Evolutionary conservation across 2,888 invertebrate genomes (phyloP).

Genomic region (Falcaria lacertinaria): DNA sequence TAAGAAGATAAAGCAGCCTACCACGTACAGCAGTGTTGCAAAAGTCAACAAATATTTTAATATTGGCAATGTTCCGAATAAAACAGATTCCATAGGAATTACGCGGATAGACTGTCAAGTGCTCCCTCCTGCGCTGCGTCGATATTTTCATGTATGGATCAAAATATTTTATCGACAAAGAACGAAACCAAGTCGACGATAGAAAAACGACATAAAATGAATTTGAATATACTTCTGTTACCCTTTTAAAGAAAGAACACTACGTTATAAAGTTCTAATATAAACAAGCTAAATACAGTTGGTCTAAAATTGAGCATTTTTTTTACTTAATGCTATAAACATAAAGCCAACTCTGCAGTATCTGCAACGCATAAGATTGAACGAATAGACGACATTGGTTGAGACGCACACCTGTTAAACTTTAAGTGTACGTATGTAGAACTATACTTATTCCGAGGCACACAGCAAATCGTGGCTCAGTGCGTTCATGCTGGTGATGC

Average conservation of each 20-base stretch:
- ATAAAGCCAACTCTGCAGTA: no score
- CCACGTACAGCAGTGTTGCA: conserved; percentile 6
- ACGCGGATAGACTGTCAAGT: conserved; percentile 30
- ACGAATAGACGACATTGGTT: conserved; percentile 11
- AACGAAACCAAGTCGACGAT: conserved; percentile 3
- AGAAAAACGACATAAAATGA: no score
- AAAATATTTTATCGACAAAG: conserved; percentile 10
- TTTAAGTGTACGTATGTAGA: conserved; percentile 6
- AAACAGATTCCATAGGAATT: conserved; percentile 31
- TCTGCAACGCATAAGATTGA: conserved; percentile 7
- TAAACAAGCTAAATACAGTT: no score
- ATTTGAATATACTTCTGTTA: no score
- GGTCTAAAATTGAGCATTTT: no score
- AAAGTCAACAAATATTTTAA: conserved; percentile 29
- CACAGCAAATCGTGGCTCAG: no score
- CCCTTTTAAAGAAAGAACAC: no score
- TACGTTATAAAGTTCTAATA: no score
- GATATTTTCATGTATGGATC: conserved; percentile 24
- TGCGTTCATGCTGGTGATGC: conserved; percentile 4
- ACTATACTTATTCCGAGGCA: no score
- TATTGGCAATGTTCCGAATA: conserved; percentile 54
- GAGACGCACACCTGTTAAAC: conserved; percentile 5
- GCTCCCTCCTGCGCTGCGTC: conserved; percentile 11
- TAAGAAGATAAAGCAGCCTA: conserved; percentile 3
- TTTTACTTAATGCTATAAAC: no score